These are phyloP conservation scores for Labeo catla DNA, from an alignment of 2,113 vertebrate genomes.

Conservation along the genomic window DNA sequence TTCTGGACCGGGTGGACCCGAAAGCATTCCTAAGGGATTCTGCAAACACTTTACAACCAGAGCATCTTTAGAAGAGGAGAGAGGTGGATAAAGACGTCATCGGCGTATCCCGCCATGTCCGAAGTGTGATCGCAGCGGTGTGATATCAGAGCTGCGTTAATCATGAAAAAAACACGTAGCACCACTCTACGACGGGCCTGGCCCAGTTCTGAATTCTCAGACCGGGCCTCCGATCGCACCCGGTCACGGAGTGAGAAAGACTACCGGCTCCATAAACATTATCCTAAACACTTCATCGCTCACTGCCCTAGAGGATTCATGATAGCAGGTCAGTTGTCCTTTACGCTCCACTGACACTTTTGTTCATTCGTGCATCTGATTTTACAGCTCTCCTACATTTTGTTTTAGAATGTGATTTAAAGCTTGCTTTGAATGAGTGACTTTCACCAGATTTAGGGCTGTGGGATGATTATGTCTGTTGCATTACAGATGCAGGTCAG, in stretches of 20 bases:
- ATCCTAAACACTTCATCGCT: constrained; percentile 84
- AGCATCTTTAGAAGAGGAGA: neutral
- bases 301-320: constrained; percentile 85
- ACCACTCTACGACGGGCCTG: constrained; percentile 88
- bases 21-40: constrained; percentile 17
- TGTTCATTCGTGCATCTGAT: neutral
- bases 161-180: constrained; percentile 93
- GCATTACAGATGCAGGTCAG: constrained; percentile 50
- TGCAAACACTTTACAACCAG: neutral
- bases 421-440: neutral
- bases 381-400: neutral
- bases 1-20: neutral
- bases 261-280: constrained; percentile 89
- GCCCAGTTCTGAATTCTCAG: constrained; percentile 92
- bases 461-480: constrained; percentile 32
- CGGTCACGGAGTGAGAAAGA: constrained; percentile 93
- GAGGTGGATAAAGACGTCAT: neutral
- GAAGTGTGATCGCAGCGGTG: neutral
- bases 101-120: constrained; percentile 12
- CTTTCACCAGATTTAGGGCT: neutral
- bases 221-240: constrained; percentile 86
- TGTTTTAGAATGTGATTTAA: constrained; percentile 2
- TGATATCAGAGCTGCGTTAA: constrained; percentile 23
- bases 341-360: neutral
- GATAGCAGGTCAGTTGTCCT: constrained; percentile 83